Percentiles rank a stretch among this genome's conserved stretches.
Conservation (phyloP, 2,888 invertebrate genomes). For the Lepidocyrtinus sp. region DNA sequence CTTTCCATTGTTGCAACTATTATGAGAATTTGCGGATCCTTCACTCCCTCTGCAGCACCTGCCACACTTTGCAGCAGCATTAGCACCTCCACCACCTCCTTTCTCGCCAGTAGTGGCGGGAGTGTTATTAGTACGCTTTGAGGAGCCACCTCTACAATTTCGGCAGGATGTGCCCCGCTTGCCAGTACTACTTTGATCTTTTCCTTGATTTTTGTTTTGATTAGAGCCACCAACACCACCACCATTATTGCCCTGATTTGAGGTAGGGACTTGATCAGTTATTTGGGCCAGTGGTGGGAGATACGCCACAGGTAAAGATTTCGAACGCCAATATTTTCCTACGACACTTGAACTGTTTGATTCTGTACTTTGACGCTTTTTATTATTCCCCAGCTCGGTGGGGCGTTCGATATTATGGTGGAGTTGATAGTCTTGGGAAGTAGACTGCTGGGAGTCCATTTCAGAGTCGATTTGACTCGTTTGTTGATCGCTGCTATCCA, state of each 20-base stretch:
- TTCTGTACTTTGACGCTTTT: conserved; percentile 59
- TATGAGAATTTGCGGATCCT: conserved; percentile 55
- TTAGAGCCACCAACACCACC: too few relatives aligned
- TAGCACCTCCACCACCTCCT: conserved; percentile 35
- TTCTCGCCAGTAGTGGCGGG: conserved; percentile 13
- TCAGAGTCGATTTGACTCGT: conserved; percentile 55
- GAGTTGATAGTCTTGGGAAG: conserved; percentile 46
- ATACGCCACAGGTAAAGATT: conserved; percentile 63
- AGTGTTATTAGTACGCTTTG: conserved; percentile 23
- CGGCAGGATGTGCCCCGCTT: conserved; percentile 50
- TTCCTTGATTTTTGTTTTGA: conserved; percentile 29
- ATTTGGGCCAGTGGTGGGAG: conserved; percentile 44
- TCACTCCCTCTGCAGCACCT: conserved; percentile 48
- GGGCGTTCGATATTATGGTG: conserved; percentile 3
- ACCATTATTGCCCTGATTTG: not conserved
- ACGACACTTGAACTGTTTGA: conserved; percentile 59
- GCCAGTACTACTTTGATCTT: conserved; percentile 20
- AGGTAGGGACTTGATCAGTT: conserved; percentile 8
- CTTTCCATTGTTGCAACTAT: conserved; percentile 62
- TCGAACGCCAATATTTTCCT: conserved; percentile 63
- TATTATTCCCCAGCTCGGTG: conserved; percentile 35
- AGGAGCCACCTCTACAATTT: conserved; percentile 45
- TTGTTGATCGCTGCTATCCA: conserved; percentile 54
- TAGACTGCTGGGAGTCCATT: conserved; percentile 51
- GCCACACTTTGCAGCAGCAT: conserved; percentile 46